phyloP scores from a whole-genome alignment of 2,113 vertebrate species.

The Ciconia stormi region DNA sequence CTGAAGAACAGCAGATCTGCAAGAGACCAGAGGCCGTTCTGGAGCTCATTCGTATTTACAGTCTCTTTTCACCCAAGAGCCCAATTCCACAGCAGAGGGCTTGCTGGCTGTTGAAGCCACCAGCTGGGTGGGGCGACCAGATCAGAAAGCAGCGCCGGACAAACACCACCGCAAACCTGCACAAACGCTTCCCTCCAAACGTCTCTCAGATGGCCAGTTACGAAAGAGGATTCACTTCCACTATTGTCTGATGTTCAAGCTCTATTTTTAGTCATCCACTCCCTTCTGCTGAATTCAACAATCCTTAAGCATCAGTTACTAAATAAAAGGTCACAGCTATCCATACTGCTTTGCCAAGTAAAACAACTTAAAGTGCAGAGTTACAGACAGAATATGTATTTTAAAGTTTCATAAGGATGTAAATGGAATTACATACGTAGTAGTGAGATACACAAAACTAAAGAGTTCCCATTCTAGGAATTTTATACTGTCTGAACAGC shows the following conservation, averaged over 20 bases:
- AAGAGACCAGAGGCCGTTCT: neutral
- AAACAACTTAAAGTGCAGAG: neutral
- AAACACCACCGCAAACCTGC: neutral
- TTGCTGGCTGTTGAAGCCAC: neutral
- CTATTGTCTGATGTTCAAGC: neutral
- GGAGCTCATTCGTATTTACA: neutral
- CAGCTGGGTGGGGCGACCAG: neutral
- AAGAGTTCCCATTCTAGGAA: neutral
- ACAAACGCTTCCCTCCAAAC: neutral
- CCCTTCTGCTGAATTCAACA: neutral
- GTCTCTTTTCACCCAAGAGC: neutral
- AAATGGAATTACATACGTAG: neutral
- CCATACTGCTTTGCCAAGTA: neutral
- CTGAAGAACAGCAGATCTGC: neutral
- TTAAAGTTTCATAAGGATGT: too few relatives aligned
- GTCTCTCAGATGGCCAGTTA: neutral
- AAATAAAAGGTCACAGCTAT: neutral
- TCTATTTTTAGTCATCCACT: neutral
- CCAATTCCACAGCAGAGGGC: too few relatives aligned
- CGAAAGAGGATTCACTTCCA: neutral
- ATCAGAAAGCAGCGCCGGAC: neutral
- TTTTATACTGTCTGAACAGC: neutral
- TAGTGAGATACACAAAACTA: neutral
- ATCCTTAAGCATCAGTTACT: neutral
- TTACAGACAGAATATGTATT: neutral